Percentiles rank a stretch among this genome's conserved stretches.
These are phyloP conservation scores for Lepus europaeus DNA, from an alignment of 2,113 vertebrate genomes.

Conservation along the genomic window DNA sequence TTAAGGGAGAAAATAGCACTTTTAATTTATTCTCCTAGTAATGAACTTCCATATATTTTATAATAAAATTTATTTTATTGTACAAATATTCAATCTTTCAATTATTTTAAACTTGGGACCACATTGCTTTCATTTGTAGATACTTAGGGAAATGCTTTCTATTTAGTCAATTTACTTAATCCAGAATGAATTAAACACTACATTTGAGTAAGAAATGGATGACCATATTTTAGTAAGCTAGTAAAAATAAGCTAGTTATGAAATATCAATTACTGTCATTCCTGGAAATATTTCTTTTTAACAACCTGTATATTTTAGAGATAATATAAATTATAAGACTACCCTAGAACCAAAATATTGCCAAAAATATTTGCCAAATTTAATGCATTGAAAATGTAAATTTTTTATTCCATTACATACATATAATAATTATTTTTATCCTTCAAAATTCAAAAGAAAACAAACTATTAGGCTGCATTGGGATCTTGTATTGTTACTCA, in stretches of 20 bases:
- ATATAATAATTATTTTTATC: background rate
- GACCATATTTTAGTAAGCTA: background rate
- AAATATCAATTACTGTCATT: background rate
- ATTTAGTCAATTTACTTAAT: no score
- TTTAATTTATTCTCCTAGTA: background rate
- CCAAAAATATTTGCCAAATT: background rate
- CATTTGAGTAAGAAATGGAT: background rate
- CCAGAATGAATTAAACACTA: no score
- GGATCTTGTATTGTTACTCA: no score
- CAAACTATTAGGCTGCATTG: background rate
- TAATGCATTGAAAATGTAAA: background rate
- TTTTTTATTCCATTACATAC: background rate
- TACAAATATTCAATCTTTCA: background rate
- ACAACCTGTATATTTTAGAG: background rate
- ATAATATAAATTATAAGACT: background rate
- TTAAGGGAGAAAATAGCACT: background rate
- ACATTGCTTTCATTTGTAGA: no score
- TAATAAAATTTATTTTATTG: slow-evolving; percentile 1
- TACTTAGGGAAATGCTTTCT: no score
- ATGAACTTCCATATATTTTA: background rate
- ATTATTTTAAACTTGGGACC: no score
- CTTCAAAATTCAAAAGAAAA: background rate
- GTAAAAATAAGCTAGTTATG: background rate
- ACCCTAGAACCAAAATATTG: background rate
- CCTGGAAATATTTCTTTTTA: background rate